Conservation (phyloP, 92 coral and sea anemone species). For the Parazoanthus swiftii region DNA sequence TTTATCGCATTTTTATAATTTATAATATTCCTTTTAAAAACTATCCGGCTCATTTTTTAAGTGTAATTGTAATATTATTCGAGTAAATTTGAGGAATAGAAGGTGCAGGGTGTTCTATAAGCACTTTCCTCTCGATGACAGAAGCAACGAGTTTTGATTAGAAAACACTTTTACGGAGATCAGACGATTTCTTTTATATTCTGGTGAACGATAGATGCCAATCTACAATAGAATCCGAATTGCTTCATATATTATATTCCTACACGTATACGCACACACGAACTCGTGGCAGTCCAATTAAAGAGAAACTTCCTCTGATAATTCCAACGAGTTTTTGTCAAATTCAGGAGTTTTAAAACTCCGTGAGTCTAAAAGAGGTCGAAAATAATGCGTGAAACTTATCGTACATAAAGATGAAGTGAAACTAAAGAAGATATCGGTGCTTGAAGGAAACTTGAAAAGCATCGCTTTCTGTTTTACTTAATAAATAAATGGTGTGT, state of each 20-base stretch:
- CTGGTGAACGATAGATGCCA: not conserved
- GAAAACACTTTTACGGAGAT: not conserved
- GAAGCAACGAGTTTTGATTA: not conserved
- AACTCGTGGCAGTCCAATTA: not conserved
- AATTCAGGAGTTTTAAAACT: not conserved
- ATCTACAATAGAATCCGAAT: not conserved
- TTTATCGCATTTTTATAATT: not conserved
- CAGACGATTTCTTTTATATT: not conserved
- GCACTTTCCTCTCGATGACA: not conserved
- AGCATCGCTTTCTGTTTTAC: not conserved
- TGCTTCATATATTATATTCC: not conserved
- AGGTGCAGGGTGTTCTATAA: not conserved
- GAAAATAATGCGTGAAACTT: not conserved
- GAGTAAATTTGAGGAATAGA: not conserved
- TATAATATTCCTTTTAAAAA: not conserved
- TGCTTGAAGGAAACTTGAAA: not conserved
- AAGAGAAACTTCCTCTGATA: not conserved
- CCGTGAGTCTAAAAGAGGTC: not conserved
- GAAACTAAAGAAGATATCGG: not conserved
- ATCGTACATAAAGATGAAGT: not conserved
- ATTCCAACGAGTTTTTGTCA: slow-evolving; percentile 6
- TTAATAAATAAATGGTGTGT: not conserved
- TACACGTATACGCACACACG: not conserved
- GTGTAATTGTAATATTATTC: not conserved
- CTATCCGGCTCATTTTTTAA: not conserved